phyloP scores from a whole-genome alignment of 2,113 vertebrate genomes.

The Mus pahari region DNA sequence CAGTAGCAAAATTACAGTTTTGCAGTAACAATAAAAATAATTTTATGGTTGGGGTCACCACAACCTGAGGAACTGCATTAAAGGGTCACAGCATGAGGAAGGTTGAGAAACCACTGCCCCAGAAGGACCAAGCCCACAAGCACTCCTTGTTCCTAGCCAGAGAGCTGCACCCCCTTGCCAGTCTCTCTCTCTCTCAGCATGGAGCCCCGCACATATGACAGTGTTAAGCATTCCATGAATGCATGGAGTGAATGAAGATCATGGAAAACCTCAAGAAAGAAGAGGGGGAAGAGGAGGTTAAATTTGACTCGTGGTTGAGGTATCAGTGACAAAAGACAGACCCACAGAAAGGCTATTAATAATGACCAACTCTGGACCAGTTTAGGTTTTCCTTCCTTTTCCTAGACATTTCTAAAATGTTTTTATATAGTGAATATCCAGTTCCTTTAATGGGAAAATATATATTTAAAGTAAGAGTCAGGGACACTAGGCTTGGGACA shows the following conservation, averaged over 20 bases:
- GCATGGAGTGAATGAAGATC: neutral
- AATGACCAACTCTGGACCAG: neutral
- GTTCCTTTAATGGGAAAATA: neutral
- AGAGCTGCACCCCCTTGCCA: too few relatives aligned
- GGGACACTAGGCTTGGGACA: neutral
- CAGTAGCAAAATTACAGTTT: neutral
- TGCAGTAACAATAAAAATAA: neutral
- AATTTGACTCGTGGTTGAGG: neutral
- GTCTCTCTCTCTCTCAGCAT: neutral
- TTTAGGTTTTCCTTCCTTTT: constrained; percentile 3
- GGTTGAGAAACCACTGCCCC: neutral
- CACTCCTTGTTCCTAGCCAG: neutral
- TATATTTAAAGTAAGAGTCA: neutral
- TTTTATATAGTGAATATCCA: neutral
- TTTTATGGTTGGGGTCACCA: neutral
- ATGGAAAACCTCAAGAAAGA: neutral
- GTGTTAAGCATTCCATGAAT: neutral
- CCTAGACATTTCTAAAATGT: neutral
- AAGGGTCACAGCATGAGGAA: neutral
- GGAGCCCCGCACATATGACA: neutral
- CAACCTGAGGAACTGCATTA: neutral
- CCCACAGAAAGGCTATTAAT: neutral
- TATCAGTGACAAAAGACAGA: neutral
- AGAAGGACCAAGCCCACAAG: neutral
- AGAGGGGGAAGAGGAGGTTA: too few relatives aligned